Evolutionary conservation across 2,113 vertebrate genomes (phyloP), one percentile per base, ranked within the genome.

Genomic region (Nipponia nippon): DNA sequence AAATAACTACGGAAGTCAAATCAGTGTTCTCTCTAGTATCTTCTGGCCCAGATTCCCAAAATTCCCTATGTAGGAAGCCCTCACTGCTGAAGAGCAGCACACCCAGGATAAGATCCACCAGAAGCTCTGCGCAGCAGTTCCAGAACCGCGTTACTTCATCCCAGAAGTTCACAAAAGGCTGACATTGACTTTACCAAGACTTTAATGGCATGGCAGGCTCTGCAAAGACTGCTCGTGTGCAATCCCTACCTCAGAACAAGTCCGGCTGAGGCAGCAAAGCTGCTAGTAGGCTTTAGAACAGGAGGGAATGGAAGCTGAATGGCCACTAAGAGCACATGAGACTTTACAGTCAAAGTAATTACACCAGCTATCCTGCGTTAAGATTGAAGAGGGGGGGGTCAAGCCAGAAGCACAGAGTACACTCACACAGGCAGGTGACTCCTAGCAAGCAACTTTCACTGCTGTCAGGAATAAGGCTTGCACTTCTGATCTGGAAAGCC

Each of bases 371-470:
- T 19, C 30, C 69, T 2, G 0, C 9, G 19, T 52, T 86, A 61
- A 36, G 36, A 42, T 2, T 32, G 10, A 80, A 90, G 75, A 83
- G n/a, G 17, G 16, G 40, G 40, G 14, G 83, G 40, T 40, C 36
- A 58, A 88, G 66, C 16, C 70, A 82, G 71, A 61, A 56, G 59
- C 6, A 6, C 72, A 70, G n/a, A 0, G 0, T 14, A 17, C 6
- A 6, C 63, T 89, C 36, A 72, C 7, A 29, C 0, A 62, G 30
- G 46, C 34, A 71, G 50, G 47, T 4, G 18, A 65, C 32, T 75
- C 65, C 46, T 36, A 53, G 52, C 36, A 44, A 86, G 65, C 27
- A 32, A 32, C 38, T 75, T 59, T 78, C 16, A 16, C 59, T 42
- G 30, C 40, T 87, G 4, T 62, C 42, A 47, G 70, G 76, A 12